Percentiles rank a stretch among this genome's conserved stretches.
Conservation (phyloP, 2,113 vertebrate species). For the human region GRCh38 chr14:89330501-89331000, state of each 20-base stretch:
- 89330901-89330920: rapidly evolving
- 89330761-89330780: rapidly evolving
- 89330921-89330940: not conserved
- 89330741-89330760: not conserved
- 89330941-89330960: rapidly evolving
- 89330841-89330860: not conserved
- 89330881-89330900: not conserved
- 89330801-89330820: not conserved
- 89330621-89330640: not conserved
- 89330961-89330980: not conserved
- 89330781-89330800: not conserved
- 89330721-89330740: not conserved
- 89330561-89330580: not conserved
- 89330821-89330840: not conserved
- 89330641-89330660: not conserved
- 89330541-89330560: not conserved
- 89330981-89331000: not conserved
- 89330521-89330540: not conserved
- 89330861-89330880: not conserved
- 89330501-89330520: rapidly evolving
- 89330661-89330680: not conserved
- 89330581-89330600: not conserved
- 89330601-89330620: not conserved
- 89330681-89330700: not conserved
- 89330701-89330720: not conserved